Percentiles rank a stretch among this genome's conserved stretches.
Conservation (phyloP, 2,888 invertebrate genomes). For the Microctonus brassicae region DNA sequence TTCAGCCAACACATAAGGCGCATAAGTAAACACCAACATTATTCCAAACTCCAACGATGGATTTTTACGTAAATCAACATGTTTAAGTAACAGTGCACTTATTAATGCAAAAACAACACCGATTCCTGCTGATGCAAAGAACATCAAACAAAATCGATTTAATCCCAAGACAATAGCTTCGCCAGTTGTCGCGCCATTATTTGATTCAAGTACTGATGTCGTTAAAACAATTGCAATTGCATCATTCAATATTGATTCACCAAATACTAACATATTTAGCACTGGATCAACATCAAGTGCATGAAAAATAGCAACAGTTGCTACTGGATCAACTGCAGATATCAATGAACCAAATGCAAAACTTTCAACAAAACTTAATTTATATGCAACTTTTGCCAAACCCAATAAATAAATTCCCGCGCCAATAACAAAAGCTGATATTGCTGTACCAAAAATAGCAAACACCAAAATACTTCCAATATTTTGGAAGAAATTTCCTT, state of each 20-base stretch:
- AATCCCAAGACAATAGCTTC: constrained; percentile 91
- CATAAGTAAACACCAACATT: constrained; percentile 98
- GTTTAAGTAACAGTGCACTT: constrained; percentile 92
- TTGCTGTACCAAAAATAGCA: constrained; percentile 96
- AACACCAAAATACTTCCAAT: constrained; percentile 98
- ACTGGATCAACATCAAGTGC: constrained; percentile 97
- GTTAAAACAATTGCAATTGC: constrained; percentile 98
- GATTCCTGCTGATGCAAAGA: constrained; percentile 97
- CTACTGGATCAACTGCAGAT: constrained; percentile 99
- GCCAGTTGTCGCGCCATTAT: constrained; percentile 79
- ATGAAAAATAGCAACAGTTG: constrained; percentile 98
- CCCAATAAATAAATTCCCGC: constrained; percentile 96
- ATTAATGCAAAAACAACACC: constrained; percentile 95
- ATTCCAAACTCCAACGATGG: constrained; percentile 98
- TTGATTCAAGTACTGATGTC: constrained; percentile 84
- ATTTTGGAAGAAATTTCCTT: constrained; percentile 96
- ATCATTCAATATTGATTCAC: constrained; percentile 96
- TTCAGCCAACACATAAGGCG: constrained; percentile 98
- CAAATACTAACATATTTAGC: constrained; percentile 99
- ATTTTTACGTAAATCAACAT: constrained; percentile 95
- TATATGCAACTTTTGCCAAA: constrained; percentile 90
- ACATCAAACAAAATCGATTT: constrained; percentile 94
- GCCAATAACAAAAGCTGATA: constrained; percentile 97
- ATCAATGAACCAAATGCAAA: constrained; percentile 99
- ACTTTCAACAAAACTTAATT: constrained; percentile 94